These are phyloP conservation scores for Orthosia cruda DNA, from an alignment of 2,888 invertebrate species.

Conservation along the genomic window DNA sequence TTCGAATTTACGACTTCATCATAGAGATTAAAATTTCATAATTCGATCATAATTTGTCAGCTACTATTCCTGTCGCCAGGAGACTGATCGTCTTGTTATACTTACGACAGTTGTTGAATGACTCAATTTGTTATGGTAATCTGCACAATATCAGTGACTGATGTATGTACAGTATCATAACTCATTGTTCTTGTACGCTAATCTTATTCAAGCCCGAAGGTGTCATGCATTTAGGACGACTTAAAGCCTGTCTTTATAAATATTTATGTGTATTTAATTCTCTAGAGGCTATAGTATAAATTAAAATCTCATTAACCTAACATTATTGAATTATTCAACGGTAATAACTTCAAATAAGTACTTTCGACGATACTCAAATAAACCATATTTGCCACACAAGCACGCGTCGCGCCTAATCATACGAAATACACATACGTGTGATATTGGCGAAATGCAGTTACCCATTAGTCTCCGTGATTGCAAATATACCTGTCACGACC, in stretches of 20 bases:
- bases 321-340: constrained; percentile 71
- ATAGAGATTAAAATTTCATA: constrained; percentile 54
- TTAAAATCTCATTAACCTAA: constrained; percentile 74
- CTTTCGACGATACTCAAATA: constrained; percentile 19
- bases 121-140: constrained; percentile 80
- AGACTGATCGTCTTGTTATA: constrained; percentile 72
- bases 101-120: constrained; percentile 73
- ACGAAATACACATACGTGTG: constrained; percentile 35
- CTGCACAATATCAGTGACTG: constrained; percentile 75
- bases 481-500: constrained; percentile 80
- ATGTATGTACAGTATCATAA: constrained; percentile 71
- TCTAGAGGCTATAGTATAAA: constrained; percentile 69
- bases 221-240: constrained; percentile 83
- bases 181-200: constrained; percentile 82
- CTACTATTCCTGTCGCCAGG: constrained; percentile 58
- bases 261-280: constrained; percentile 76
- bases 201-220: constrained; percentile 78
- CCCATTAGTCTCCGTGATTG: constrained; percentile 52
- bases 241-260: constrained; percentile 82
- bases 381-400: constrained; percentile 3
- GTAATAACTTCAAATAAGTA: constrained; percentile 38
- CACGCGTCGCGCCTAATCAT: constrained; percentile 14
- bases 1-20: constrained; percentile 32
- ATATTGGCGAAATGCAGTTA: constrained; percentile 47
- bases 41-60: constrained; percentile 64